A percentile compares a stretch with the other conserved stretches of the same genome.
Conservation (phyloP, 2,888 invertebrate genomes). For the Gonocerus acuteangulatus region DNA sequence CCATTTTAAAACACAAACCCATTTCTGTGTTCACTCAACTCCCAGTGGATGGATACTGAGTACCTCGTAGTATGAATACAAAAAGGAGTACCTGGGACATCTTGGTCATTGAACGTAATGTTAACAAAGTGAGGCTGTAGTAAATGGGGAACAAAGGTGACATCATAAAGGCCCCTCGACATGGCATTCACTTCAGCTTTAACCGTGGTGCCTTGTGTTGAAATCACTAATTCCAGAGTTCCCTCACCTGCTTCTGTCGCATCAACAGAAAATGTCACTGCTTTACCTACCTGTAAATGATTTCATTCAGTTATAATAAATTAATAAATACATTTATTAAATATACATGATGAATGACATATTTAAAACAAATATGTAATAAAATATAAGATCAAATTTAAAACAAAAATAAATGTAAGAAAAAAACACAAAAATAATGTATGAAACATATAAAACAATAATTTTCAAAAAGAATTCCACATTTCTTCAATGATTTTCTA, state of each 20-base stretch:
- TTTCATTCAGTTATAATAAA: too few species aligned
- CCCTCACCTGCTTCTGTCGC: conserved; percentile 93
- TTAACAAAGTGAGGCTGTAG: conserved; percentile 83
- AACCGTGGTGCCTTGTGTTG: conserved; percentile 80
- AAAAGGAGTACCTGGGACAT: conserved; percentile 55
- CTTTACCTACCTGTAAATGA: conserved; percentile 64
- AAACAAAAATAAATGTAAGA: too few species aligned
- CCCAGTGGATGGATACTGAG: too few species aligned
- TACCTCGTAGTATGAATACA: too few species aligned
- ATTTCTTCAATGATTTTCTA: too few species aligned
- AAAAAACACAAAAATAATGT: too few species aligned
- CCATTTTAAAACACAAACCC: neutral
- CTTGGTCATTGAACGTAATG: conserved; percentile 87
- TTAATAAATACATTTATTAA: too few species aligned
- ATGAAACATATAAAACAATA: too few species aligned
- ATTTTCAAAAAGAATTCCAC: too few species aligned
- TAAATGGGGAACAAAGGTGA: conserved; percentile 86
- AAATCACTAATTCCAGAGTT: conserved; percentile 82
- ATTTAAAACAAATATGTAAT: too few species aligned
- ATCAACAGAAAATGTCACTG: conserved; percentile 87
- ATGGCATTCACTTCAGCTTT: conserved; percentile 84
- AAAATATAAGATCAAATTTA: too few species aligned
- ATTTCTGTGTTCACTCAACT: neutral
- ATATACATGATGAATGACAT: too few species aligned
- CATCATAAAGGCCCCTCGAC: conserved; percentile 83